phyloP scores from a whole-genome alignment of 2,888 invertebrate species.

The Tholera decimalis region DNA sequence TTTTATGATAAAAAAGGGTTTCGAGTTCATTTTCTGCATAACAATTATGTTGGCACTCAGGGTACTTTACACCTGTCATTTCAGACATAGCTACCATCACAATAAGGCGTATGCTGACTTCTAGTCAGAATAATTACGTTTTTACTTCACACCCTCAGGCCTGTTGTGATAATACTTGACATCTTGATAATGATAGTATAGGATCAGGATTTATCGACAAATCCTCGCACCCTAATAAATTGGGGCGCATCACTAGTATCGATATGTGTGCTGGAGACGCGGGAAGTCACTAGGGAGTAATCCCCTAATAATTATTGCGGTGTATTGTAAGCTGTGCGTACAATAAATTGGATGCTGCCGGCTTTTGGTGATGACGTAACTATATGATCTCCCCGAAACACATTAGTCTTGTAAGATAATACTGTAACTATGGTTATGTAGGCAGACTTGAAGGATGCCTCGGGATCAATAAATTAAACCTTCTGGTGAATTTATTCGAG shows the following conservation, averaged over 20 bases:
- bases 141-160: constrained; percentile 41
- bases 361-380: constrained; percentile 58
- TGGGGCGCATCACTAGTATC: constrained; percentile 59
- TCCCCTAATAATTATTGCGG: constrained; percentile 75
- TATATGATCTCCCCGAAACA: constrained; percentile 44
- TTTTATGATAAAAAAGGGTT: constrained; percentile 31
- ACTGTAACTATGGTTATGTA: constrained; percentile 30
- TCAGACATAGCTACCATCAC: constrained; percentile 17
- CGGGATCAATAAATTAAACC: constrained; percentile 2
- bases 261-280: constrained; percentile 59
- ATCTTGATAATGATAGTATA: constrained; percentile 32
- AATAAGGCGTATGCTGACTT: constrained; percentile 13
- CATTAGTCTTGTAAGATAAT: constrained; percentile 48
- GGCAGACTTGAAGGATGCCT: constrained; percentile 1
- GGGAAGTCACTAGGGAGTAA: constrained; percentile 70
- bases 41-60: constrained; percentile 29
- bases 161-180: constrained; percentile 27
- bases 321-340: constrained; percentile 63
- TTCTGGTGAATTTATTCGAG: constrained; percentile 11
- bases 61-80: constrained; percentile 36
- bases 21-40: constrained; percentile 28
- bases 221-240: constrained; percentile 40
- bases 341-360: constrained; percentile 54
- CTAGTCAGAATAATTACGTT: constrained; percentile 42
- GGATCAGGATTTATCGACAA: constrained; percentile 53